Conservation (phyloP, 2,113 vertebrate species). For the Thamnaconus septentrionalis region DNA sequence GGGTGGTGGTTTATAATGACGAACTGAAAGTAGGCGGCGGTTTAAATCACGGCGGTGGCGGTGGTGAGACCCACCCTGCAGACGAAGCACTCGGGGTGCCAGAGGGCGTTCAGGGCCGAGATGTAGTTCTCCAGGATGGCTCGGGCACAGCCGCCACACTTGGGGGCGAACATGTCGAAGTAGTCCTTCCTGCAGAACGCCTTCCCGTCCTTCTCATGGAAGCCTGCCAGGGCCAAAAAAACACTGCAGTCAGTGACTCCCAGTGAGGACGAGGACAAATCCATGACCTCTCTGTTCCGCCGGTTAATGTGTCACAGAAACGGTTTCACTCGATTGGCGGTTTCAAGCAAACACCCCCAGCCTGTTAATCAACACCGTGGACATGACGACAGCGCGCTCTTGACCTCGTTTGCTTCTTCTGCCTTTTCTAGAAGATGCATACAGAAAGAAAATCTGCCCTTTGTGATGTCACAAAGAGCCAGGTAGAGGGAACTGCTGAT, state of each 20-base stretch:
- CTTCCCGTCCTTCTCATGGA: slow-evolving; percentile 95
- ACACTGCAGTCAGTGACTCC: background rate
- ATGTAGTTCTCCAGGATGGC: slow-evolving; percentile 97
- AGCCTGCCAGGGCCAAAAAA: slow-evolving; percentile 74
- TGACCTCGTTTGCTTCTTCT: too few relatives aligned
- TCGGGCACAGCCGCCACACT: slow-evolving; percentile 90
- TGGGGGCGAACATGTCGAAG: slow-evolving; percentile 97
- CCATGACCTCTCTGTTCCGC: too few relatives aligned
- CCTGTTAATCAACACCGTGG: too few relatives aligned
- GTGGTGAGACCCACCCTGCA: slow-evolving; percentile 84
- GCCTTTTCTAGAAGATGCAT: too few relatives aligned
- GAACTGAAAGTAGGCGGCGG: background rate
- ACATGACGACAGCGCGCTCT: too few relatives aligned
- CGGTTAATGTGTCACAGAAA: too few relatives aligned
- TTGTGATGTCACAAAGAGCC: too few relatives aligned
- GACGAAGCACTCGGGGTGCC: slow-evolving; percentile 96
- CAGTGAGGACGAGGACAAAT: too few relatives aligned
- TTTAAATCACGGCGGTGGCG: background rate
- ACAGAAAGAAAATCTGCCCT: too few relatives aligned
- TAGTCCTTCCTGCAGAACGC: slow-evolving; percentile 96
- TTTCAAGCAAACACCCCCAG: too few relatives aligned
- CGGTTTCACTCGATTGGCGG: too few relatives aligned
- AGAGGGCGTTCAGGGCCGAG: slow-evolving; percentile 92
- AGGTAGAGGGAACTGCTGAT: too few relatives aligned
- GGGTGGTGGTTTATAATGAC: background rate